phyloP scores from a whole-genome alignment of 92 coral and sea anemone species.

The Heliopora coerulea region DNA sequence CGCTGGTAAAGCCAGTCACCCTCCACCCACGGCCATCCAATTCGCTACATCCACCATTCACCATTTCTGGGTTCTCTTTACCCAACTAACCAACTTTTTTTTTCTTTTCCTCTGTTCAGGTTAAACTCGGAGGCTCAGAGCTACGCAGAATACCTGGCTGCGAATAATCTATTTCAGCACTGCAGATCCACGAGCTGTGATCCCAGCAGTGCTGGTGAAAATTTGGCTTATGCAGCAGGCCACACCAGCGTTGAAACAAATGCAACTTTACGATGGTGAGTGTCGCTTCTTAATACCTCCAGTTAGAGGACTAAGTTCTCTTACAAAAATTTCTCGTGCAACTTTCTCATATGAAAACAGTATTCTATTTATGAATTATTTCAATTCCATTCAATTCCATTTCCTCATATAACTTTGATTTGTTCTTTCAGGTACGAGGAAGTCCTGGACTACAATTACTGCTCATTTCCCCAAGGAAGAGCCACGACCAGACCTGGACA shows the following conservation, averaged over 20 bases:
- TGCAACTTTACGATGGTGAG: constrained; percentile 33
- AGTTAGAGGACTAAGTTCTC: too few relatives aligned
- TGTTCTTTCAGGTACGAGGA: constrained; percentile 17
- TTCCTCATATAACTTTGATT: too few relatives aligned
- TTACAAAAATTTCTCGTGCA: neutral
- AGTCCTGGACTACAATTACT: constrained; percentile 22
- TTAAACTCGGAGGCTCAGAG: constrained; percentile 22
- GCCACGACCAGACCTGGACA: constrained; percentile 26
- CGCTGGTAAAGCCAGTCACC: too few relatives aligned
- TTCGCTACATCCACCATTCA: neutral
- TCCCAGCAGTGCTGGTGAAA: constrained; percentile 18
- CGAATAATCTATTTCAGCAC: neutral
- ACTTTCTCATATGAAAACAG: too few relatives aligned
- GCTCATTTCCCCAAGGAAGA: constrained; percentile 16
- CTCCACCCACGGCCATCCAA: too few relatives aligned
- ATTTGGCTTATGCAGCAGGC: constrained; percentile 26
- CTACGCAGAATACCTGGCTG: constrained; percentile 29
- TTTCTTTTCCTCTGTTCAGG: neutral
- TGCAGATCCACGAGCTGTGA: neutral
- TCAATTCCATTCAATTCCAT: too few relatives aligned
- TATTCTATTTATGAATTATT: too few relatives aligned
- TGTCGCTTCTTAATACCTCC: neutral
- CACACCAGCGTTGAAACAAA: constrained; percentile 2
- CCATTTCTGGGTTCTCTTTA: too few relatives aligned
- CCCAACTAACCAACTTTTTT: too few relatives aligned